Percentiles rank a stretch among this genome's conserved stretches.
phyloP scores from a whole-genome alignment of 2,797 vertebrate genomes.

The Sciaenops ocellatus region DNA sequence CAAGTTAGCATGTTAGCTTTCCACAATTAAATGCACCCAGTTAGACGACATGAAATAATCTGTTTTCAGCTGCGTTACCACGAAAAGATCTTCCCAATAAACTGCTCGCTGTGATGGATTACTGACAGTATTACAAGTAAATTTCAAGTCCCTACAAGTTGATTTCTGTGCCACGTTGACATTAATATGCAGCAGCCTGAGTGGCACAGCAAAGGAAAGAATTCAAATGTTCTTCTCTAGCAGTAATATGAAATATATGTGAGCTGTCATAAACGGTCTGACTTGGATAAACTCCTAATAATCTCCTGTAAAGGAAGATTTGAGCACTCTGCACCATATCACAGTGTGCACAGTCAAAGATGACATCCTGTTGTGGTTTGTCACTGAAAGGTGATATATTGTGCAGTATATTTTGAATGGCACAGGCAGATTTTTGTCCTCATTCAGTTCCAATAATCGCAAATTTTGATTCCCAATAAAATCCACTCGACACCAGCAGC shows the following conservation, averaged over 20 bases:
- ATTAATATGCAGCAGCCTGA: background rate
- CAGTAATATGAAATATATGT: background rate
- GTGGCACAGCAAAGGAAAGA: background rate
- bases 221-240: background rate
- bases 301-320: constrained; percentile 18
- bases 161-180: background rate
- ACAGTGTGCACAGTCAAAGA: background rate
- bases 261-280: background rate
- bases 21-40: too few relatives aligned
- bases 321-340: background rate
- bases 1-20: too few relatives aligned
- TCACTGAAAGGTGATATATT: background rate
- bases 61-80: too few relatives aligned
- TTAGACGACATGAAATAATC: background rate
- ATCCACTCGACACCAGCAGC: background rate
- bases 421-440: background rate
- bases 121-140: background rate
- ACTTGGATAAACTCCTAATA: constrained; percentile 4
- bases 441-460: background rate
- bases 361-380: background rate
- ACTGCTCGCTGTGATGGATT: background rate
- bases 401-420: background rate
- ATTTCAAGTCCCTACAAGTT: constrained; percentile 9
- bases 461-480: background rate
- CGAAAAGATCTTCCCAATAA: too few relatives aligned